Conservation (phyloP, 2,888 invertebrate genomes). For the Siphlonurus alternatus region DNA sequence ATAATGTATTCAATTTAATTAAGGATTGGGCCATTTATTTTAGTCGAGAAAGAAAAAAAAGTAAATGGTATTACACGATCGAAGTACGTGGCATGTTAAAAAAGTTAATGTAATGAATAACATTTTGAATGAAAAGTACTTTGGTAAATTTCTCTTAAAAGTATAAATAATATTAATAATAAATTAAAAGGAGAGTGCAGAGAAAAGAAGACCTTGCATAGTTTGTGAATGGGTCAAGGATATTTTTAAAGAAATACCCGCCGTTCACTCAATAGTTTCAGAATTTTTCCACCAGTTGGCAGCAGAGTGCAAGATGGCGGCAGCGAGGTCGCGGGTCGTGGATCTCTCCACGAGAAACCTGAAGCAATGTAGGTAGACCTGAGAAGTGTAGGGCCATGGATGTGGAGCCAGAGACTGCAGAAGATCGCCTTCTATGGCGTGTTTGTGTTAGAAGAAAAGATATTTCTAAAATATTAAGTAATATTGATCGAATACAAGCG, state of each 20-base stretch:
- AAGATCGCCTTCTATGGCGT: background rate
- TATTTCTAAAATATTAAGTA: background rate
- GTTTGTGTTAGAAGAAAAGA: background rate
- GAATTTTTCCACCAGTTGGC: background rate
- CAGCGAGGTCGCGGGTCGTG: background rate
- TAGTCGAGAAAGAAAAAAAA: no score
- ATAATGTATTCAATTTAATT: no score
- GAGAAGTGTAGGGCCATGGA: background rate
- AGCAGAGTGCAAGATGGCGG: background rate
- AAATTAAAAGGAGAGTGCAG: no score
- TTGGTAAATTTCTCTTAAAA: no score
- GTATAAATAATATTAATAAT: no score
- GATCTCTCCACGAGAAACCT: background rate
- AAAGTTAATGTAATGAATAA: no score
- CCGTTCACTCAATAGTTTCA: background rate
- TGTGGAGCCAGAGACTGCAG: background rate
- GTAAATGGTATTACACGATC: no score
- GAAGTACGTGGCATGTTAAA: no score
- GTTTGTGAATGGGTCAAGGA: background rate
- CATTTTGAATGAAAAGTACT: no score
- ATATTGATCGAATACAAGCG: background rate
- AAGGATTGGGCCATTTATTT: no score
- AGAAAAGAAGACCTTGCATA: background rate
- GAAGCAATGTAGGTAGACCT: background rate
- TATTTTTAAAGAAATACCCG: background rate